Base-by-base conservation (phyloP, 2,797 vertebrate species). In the Rhynchotus rufescens region DNA sequence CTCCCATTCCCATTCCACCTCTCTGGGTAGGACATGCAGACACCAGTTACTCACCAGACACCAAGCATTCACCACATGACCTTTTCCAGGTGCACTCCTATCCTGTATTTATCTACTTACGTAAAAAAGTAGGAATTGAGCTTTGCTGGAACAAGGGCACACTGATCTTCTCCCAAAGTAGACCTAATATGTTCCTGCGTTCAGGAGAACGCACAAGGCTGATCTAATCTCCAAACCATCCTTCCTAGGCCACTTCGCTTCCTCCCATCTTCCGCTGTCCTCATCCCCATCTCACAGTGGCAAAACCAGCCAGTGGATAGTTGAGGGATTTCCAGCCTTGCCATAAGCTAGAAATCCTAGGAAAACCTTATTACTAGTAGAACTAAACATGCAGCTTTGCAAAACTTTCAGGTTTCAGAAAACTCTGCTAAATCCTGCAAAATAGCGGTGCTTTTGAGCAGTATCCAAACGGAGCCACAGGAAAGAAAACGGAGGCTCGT, bases 401-500 rank as follows among this genome's bases (percentile, higher is more conserved):
- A 80, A 84, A 74, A 62, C 80, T 64, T 42, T 14, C 66, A 74
- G n/a, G 44, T 20, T 84, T 67, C 13, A 79, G 76, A 88, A 89
- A 65, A 61, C 6, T 86, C 89, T 68, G 71, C 86, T 80, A 65
- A 86, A 94, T 74, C 60, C 77, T 76, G 65, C 21, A 94, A 80
- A 86, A 84, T 54, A 12, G 4, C 85, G 76, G 82, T 80, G 72
- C 47, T 92, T 92, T 81, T 88, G 73, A 93, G 49, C 77, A 76
- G 83, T 34, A 89, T 94, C 92, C 8, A 76, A 96, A 93, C 51
- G 85, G 89, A 95, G 84, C 23, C 54, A 94, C 94, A 94, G 89
- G 90, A 86, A 62, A 71, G 36, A 38, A 95, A n/a, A 90, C 88
- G 78, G 74, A 89, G 84, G 92, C 80, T 93, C 4, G 15, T 96